phyloP scores from a whole-genome alignment of 2,797 vertebrate genomes.

The Pterois miles region DNA sequence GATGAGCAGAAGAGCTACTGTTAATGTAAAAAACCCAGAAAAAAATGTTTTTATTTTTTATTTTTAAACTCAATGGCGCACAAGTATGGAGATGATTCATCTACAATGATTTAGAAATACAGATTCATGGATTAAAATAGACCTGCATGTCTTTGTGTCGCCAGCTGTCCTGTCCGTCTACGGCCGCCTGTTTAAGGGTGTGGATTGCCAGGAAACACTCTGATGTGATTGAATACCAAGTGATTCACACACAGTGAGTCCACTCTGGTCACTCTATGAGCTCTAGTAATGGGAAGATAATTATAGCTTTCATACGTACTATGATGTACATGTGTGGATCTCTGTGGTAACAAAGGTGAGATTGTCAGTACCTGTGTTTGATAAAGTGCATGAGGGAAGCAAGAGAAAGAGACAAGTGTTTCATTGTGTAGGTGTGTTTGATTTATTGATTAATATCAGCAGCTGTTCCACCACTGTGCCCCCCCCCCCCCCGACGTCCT shows the following conservation, averaged over 20 bases:
- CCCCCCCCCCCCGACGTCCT: neutral
- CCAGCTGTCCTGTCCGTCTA: slow-evolving; percentile 35
- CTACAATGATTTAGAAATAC: slow-evolving; percentile 13
- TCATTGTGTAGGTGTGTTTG: neutral
- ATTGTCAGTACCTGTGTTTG: neutral
- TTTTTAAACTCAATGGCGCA: neutral
- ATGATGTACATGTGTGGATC: neutral
- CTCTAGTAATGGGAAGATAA: slow-evolving; percentile 15
- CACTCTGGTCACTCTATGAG: neutral
- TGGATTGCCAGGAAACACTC: slow-evolving; percentile 28
- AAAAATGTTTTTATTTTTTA: neutral
- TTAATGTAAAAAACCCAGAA: neutral
- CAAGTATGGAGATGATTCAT: neutral
- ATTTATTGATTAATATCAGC: neutral
- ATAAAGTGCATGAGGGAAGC: neutral
- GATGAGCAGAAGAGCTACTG: slow-evolving; percentile 5
- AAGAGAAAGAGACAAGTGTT: neutral
- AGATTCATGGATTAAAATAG: slow-evolving; percentile 30
- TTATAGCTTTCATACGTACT: neutral
- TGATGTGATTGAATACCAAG: slow-evolving; percentile 5
- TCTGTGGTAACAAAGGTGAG: neutral
- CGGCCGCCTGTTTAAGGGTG: slow-evolving; percentile 10
- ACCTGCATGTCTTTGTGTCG: neutral
- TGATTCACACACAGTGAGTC: neutral
- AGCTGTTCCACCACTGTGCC: neutral